These are phyloP conservation scores for Patella ulyssiponensis DNA, from an alignment of 2,888 invertebrate genomes.

Conservation along the genomic window DNA sequence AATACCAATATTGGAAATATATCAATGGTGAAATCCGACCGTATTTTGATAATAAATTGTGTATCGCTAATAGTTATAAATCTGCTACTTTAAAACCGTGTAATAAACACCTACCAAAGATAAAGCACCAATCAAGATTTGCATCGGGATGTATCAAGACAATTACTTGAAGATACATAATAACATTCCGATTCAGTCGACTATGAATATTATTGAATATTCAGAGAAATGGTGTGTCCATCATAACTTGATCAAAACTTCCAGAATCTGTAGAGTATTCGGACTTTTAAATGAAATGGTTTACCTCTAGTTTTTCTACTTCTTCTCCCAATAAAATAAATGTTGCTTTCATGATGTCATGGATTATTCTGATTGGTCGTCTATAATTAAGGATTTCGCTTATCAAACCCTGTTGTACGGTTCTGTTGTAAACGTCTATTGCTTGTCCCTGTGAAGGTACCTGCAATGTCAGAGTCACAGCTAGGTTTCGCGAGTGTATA, in stretches of 20 bases:
- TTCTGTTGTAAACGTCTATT: too few species aligned
- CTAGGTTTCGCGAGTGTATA: constrained; percentile 34
- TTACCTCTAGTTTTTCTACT: constrained; percentile 35
- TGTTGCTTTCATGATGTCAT: constrained; percentile 46
- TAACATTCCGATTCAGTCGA: too few species aligned
- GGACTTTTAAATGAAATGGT: too few species aligned
- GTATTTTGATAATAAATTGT: neutral
- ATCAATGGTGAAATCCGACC: neutral
- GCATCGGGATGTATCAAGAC: neutral
- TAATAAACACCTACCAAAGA: neutral
- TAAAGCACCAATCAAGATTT: neutral
- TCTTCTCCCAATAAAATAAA: constrained; percentile 46
- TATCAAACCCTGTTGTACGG: constrained; percentile 30
- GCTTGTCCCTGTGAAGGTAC: constrained; percentile 32
- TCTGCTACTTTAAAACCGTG: neutral
- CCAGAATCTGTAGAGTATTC: too few species aligned
- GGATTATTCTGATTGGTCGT: constrained; percentile 39
- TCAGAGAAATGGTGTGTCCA: too few species aligned
- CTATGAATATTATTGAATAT: too few species aligned
- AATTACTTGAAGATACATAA: too few species aligned
- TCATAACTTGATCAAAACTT: too few species aligned
- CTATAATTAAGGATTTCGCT: constrained; percentile 46
- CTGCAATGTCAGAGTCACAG: constrained; percentile 38
- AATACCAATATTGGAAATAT: neutral
- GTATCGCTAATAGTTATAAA: neutral